phyloP scores from a whole-genome alignment of 2,797 vertebrate genomes.

The Gobionotothen gibberifrons region DNA sequence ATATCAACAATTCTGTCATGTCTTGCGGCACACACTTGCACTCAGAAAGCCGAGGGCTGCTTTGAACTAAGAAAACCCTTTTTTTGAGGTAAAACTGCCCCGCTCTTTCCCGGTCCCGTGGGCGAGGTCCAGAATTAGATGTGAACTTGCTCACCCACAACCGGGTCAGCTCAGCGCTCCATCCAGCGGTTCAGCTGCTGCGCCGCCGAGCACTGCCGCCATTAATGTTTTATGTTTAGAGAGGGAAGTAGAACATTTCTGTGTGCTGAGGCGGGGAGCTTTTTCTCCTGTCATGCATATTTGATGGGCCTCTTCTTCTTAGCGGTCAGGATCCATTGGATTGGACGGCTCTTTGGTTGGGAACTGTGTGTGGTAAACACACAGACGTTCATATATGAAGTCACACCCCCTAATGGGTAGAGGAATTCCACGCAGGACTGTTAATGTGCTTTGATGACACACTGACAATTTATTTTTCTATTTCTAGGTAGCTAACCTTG shows the following conservation, averaged over 20 bases:
- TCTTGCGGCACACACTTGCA: background rate
- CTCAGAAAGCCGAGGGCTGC: background rate
- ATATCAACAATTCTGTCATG: slow-evolving; percentile 15
- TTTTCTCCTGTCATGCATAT: slow-evolving; percentile 77
- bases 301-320: slow-evolving; percentile 74
- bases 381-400: slow-evolving; percentile 1
- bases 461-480: background rate
- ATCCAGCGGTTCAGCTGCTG: slow-evolving; percentile 48
- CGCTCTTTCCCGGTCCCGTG: slow-evolving; percentile 48
- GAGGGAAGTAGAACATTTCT: slow-evolving; percentile 58
- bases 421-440: background rate
- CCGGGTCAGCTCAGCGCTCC: slow-evolving; percentile 38
- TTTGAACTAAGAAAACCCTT: slow-evolving; percentile 48
- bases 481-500: background rate
- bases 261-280: slow-evolving; percentile 58
- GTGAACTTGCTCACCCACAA: slow-evolving; percentile 66
- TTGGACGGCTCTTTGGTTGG: slow-evolving; percentile 40
- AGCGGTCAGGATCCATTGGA: slow-evolving; percentile 63
- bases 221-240: slow-evolving; percentile 78
- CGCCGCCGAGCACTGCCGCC: slow-evolving; percentile 28
- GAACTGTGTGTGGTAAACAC: background rate
- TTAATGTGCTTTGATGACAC: background rate
- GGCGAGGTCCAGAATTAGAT: slow-evolving; percentile 72
- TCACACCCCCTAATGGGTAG: background rate
- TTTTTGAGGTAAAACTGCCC: slow-evolving; percentile 44